Evolutionary conservation across 2,797 vertebrate species (phyloP), one percentile per base, ranked within the genome.

Genomic region (Malurus splendens): DNA sequence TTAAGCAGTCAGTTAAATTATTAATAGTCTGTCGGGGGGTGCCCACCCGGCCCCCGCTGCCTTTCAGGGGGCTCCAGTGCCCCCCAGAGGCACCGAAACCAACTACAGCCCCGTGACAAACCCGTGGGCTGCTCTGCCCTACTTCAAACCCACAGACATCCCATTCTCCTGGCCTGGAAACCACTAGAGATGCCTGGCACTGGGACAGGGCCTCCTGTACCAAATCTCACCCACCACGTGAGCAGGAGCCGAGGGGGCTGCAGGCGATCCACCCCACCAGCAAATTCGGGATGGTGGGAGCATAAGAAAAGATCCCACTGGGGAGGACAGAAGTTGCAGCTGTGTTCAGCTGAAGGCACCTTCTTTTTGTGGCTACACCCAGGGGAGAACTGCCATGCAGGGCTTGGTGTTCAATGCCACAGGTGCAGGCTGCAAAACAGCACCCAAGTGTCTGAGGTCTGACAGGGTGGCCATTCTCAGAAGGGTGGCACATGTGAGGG

Each of bases 21-120:
- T 84, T 92, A 76, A 87, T 42, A 91, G 36, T 13, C 77, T 57
- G 71, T 14, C 13, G 4, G 36, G 33, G 72, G 85, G 67, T 45
- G 86, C 50, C 52, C 0, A 5, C 56, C 65, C 2, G 9, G 44
- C 13, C 44, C 42, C 30, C 0, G 4, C 18, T 11, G 68, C 65
- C 27, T 89, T 92, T 83, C 1, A 5, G 75, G 91, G 84, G 85
- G 86, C 59, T 76, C 66, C 89, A 90, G 83, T 93, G 92, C 95
- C 96, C 94, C 75, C 95, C 81, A 93, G 90, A 93, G 95, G 94
- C 72, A 77, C 44, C 19, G 5, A 45, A 73, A 56, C 50, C 65
- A 94, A 93, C 56, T 95, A 57, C 92, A 95, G 47, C 28, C 62
- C 5, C 18, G 7, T 3, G 36, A 52, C 42, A 51, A 86, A 52